Base-by-base conservation (phyloP, 2,888 invertebrate genomes). In the Tenthredo notha region DNA sequence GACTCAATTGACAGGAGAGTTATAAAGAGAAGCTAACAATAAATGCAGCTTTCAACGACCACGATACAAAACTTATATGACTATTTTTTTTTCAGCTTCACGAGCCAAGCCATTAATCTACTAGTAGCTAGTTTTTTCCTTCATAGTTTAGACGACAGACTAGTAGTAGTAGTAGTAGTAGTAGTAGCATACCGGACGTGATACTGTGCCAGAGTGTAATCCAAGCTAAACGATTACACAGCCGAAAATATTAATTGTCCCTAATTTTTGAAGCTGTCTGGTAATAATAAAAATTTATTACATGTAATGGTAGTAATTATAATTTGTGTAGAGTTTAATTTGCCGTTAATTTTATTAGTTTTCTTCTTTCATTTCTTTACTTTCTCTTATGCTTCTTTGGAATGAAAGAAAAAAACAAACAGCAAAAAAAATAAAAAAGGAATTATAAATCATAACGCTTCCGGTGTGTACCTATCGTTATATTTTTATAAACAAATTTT, bases 171-270 rank as follows among this genome's bases (percentile, higher is more conserved):
- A n/a, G 40, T 33, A 25, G 21, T 47, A 75, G 9, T 25, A 33
- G 15, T 29, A 33, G 4, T 74, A n/a, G 40, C 21, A 47, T 47
- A 15, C 47, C 43, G n/a, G 25, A 29, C n/a, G 50, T 29, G 29
- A 29, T 25, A 54, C 18, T 77, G 77, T 77, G 29, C 47, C 21
- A 25, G 29, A 54, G 12, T 29, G 50, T 25, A 29, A 50, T 77
- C 47, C 77, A 47, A 47, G 50, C 50, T 29, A 47, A 29, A 50
- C 47, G 50, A 77, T 50, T 72, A 40, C 47, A 50, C 77, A 43
- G 29, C 77, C 50, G 50, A 47, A 77, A 77, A 77, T 50, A 77
- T 77, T 21, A 74, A 74, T 74, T 74, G 40, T 43, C n/a, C 5
- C 43, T 74, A 43, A 54, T 54, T 77, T 77, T 54, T 18, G n/a